These are phyloP conservation scores for Drosophila dives DNA, from an alignment of 2,888 invertebrate species.

Conservation along the genomic window DNA sequence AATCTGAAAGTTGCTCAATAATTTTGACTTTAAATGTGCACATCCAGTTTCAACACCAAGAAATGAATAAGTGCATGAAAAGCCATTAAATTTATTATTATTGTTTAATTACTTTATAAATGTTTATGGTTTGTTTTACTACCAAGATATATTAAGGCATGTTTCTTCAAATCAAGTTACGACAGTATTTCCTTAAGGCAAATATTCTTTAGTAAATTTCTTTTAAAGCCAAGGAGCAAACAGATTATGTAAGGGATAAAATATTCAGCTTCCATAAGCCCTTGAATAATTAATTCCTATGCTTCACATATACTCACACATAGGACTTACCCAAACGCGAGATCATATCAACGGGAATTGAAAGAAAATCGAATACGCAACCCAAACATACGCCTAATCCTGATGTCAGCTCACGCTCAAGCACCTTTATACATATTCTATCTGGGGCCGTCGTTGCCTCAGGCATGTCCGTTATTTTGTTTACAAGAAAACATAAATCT, in stretches of 20 bases:
- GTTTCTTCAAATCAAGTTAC: not conserved
- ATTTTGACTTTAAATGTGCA: slow-evolving; percentile 23
- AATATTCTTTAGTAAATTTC: not conserved
- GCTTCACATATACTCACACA: slow-evolving; percentile 20
- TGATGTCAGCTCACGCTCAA: slow-evolving; percentile 57
- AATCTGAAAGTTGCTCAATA: slow-evolving; percentile 27
- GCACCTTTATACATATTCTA: slow-evolving; percentile 41
- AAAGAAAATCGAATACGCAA: slow-evolving; percentile 58
- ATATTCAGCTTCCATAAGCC: slow-evolving; percentile 39
- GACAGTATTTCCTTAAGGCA: not conserved
- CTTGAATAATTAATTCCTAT: slow-evolving; percentile 70
- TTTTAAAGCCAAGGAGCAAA: slow-evolving; percentile 5
- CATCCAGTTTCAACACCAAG: not conserved
- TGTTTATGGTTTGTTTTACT: slow-evolving; percentile 3
- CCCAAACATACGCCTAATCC: slow-evolving; percentile 65
- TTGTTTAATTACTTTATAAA: slow-evolving; percentile 15
- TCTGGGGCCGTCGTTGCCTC: slow-evolving; percentile 43
- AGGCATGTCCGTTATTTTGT: slow-evolving; percentile 78
- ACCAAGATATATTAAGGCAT: not conserved
- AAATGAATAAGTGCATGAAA: not conserved
- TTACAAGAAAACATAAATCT: slow-evolving; percentile 80
- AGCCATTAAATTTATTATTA: slow-evolving; percentile 5
- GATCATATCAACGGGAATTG: slow-evolving; percentile 47
- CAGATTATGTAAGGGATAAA: slow-evolving; percentile 7
- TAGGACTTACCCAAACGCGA: slow-evolving; percentile 20